These are phyloP conservation scores for Drosophila kuntzei DNA, from an alignment of 2,888 invertebrate genomes.

Conservation along the genomic window DNA sequence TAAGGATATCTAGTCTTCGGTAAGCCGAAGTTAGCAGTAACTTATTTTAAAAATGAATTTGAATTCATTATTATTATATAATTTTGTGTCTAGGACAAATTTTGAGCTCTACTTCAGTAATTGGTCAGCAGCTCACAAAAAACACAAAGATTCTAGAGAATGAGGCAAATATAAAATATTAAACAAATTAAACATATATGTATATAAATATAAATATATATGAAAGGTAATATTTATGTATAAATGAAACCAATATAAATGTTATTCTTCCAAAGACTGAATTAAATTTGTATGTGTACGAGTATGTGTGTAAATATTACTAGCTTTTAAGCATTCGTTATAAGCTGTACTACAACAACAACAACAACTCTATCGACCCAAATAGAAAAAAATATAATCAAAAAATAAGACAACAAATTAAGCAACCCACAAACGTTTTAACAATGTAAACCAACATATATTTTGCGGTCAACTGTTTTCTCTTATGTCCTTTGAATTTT, in stretches of 20 bases:
- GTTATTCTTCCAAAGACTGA: constrained; percentile 85
- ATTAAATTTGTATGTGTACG: constrained; percentile 78
- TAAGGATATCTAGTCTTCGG: neutral
- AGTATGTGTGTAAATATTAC: constrained; percentile 77
- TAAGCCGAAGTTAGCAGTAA: neutral
- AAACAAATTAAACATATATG: constrained; percentile 18
- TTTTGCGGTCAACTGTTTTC: constrained; percentile 4
- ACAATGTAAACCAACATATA: neutral
- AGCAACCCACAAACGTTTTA: neutral
- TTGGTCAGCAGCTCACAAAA: constrained; percentile 9
- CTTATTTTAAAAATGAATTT: neutral
- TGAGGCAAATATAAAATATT: constrained; percentile 4
- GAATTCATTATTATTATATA: neutral
- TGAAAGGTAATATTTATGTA: constrained; percentile 30
- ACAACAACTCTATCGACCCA: constrained; percentile 16
- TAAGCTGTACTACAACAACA: constrained; percentile 41
- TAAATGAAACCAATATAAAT: constrained; percentile 66
- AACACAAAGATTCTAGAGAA: constrained; percentile 10
- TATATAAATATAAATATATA: constrained; percentile 15
- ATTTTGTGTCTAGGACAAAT: constrained; percentile 47
- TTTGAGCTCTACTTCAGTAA: constrained; percentile 5
- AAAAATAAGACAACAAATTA: neutral
- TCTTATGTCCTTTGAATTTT: constrained; percentile 3
- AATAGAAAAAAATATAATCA: constrained; percentile 9
- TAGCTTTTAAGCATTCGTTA: constrained; percentile 32